Percentiles rank a stretch among this genome's conserved stretches.
Conservation (phyloP, 2,888 invertebrate species). For the Anthophora plumipes region DNA sequence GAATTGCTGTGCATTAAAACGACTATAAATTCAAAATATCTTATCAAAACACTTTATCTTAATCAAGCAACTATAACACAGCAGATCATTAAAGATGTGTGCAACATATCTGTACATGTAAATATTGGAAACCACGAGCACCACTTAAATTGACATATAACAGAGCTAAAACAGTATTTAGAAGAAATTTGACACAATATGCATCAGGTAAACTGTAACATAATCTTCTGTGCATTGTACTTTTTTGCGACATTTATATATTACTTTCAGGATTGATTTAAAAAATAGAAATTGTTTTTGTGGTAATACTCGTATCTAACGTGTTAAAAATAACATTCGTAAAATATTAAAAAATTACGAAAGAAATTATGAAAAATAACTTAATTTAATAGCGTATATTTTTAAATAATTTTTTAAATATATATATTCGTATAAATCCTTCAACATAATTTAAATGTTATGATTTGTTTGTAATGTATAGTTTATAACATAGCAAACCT, state of each 20-base stretch:
- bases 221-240: conserved; percentile 5
- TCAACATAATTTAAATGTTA: conserved; percentile 18
- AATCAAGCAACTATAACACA: conserved; percentile 11
- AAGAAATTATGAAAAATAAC: conserved; percentile 1
- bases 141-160: conserved; percentile 12
- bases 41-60: conserved; percentile 26
- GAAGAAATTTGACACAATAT: conserved; percentile 15
- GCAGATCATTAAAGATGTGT: conserved; percentile 24
- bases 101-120: conserved; percentile 54
- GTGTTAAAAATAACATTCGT: conserved; percentile 11
- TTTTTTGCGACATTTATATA: conserved; percentile 6
- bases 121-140: conserved; percentile 45
- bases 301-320: conserved; percentile 15
- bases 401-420: conserved; percentile 33
- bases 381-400: conserved; percentile 34
- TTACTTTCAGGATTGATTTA: conserved; percentile 17
- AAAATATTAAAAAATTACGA: conserved; percentile 20
- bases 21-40: conserved; percentile 36
- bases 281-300: conserved; percentile 1
- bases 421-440: conserved; percentile 37
- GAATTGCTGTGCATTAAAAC: conserved; percentile 27
- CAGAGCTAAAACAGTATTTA: conserved; percentile 10
- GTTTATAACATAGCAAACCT: conserved; percentile 23
- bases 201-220: conserved; percentile 26
- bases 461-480: conserved; percentile 20